Evolutionary conservation across 2,797 vertebrate genomes (phyloP), one percentile per base, ranked within the genome.

Genomic region (Chaenodraco wilsoni): DNA sequence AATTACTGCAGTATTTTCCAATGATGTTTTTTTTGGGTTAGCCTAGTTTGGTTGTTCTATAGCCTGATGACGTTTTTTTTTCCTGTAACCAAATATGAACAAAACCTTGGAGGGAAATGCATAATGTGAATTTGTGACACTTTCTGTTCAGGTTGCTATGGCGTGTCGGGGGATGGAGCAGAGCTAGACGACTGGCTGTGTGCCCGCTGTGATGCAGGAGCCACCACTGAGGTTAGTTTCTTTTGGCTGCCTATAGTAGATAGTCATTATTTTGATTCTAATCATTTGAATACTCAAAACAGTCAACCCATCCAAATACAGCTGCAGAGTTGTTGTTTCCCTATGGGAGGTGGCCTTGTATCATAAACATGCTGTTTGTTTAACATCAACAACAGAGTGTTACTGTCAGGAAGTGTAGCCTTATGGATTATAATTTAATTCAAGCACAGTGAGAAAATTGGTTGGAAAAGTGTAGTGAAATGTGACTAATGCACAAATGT

Each of bases 161-260:
- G 98, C 0, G 95, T 99, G 0, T 91, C 96, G 5, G 86, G 55
- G 9, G 95, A 94, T n/a, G 94, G 95, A 64, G 93, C 93, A 9
- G 95, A 94, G 62, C 93, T 95, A 1, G 94, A 95, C 15, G 93
- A 94, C 58, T 99, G 98, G 98, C 92, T 95, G 84, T 99, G 98
- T 70, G 94, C 97, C 50, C 96, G 98, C 65, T 99, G 98, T 86
- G 93, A 96, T 60, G 98, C 96, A 55, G 95, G 96, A 50, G 98
- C 97, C n/a, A 82, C 95, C 76, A 95, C 95, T 44, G 95, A 99
- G 96, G 98, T 99, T 76, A 91, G 92, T 81, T 43, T 0, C 33
- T 21, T 17, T 33, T 19, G 14, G 11, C 15, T 11, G 6, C 4
- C 0, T 49, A 2, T 19, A 31, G 6, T 3, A 40, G 9, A 37